Evolutionary conservation across 2,888 invertebrate species (phyloP).

Genomic region (Trachelus troglodyta): DNA sequence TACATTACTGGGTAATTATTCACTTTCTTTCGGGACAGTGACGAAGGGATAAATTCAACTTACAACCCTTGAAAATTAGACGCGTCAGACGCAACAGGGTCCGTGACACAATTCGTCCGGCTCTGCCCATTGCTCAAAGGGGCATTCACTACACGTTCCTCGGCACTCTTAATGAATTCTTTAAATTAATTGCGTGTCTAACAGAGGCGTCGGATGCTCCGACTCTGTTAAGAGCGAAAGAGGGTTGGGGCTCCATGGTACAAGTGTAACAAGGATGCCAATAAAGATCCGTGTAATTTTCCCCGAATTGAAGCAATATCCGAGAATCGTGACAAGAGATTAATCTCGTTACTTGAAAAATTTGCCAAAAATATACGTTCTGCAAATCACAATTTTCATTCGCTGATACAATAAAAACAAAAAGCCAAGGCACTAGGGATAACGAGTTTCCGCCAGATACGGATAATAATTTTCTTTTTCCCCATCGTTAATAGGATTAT

Average conservation of each 20-base stretch:
- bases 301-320: neutral
- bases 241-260: neutral
- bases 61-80: neutral
- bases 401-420: neutral
- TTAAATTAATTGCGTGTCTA: slow-evolving; percentile 34
- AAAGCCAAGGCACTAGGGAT: neutral
- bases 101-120: slow-evolving; percentile 8
- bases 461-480: neutral
- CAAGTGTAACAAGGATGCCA: neutral
- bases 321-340: neutral
- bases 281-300: neutral
- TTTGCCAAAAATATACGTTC: neutral
- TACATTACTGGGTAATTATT: neutral
- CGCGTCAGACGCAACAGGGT: slow-evolving; percentile 11
- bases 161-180: slow-evolving; percentile 30
- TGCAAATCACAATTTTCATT: neutral
- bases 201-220: neutral
- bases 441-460: neutral
- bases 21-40: neutral
- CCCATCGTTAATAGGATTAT: neutral
- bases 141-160: slow-evolving; percentile 27
- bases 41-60: neutral
- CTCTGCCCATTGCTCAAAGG: slow-evolving; percentile 15
- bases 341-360: neutral
- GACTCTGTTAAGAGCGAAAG: neutral